Evolutionary conservation across 1,140 invertebrate genomes (phyloP).

Genomic region (Calosoma granatense): DNA sequence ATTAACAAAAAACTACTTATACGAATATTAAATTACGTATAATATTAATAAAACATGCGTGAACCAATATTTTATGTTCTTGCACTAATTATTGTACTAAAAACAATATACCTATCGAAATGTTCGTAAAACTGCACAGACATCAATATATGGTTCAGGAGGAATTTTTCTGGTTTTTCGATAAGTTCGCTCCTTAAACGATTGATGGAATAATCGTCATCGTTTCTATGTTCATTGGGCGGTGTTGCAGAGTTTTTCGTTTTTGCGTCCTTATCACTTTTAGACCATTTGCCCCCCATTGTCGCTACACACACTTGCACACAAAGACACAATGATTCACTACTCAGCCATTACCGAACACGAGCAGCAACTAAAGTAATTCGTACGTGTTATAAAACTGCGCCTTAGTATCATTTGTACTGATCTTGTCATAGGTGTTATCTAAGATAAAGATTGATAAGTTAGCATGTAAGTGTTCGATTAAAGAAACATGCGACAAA

Average conservation of each 20-base stretch:
- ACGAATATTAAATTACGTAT: too few species aligned
- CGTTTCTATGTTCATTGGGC: slow-evolving; percentile 23
- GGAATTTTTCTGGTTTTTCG: slow-evolving; percentile 51
- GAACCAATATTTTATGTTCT: too few species aligned
- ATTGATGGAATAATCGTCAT: slow-evolving; percentile 38
- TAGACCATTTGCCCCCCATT: not conserved
- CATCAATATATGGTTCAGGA: slow-evolving; percentile 66
- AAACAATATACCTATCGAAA: slow-evolving; percentile 60
- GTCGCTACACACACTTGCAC: not conserved
- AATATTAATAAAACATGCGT: too few species aligned
- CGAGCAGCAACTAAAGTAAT: slow-evolving; percentile 14
- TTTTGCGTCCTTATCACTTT: not conserved
- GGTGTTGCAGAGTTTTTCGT: not conserved
- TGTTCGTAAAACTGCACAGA: slow-evolving; percentile 68
- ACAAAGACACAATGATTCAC: not conserved
- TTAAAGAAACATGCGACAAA: too few species aligned
- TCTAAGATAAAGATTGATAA: too few species aligned
- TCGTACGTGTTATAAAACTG: too few species aligned
- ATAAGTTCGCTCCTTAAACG: slow-evolving; percentile 48
- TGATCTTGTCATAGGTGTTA: too few species aligned
- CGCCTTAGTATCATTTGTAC: too few species aligned
- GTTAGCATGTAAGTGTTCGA: too few species aligned
- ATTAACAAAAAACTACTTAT: too few species aligned
- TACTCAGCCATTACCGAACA: slow-evolving; percentile 15
- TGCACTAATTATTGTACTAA: not conserved